Evolutionary conservation across 2,888 invertebrate genomes (phyloP), one percentile per base, ranked within the genome.

Genomic region (Eristalinus sepulchralis): DNA sequence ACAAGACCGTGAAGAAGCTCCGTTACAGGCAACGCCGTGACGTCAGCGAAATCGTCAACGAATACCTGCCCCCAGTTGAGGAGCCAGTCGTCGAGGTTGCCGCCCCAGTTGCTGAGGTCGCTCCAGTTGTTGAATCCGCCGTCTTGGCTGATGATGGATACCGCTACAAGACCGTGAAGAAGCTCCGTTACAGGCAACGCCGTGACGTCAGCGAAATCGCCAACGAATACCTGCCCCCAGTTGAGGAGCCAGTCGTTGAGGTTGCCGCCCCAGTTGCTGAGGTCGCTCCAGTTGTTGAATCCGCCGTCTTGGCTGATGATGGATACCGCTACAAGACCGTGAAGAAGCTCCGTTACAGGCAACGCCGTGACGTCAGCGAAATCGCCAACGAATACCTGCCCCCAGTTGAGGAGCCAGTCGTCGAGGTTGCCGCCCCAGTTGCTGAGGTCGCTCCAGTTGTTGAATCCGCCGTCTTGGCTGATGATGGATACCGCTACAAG

Each of bases 321-420:
- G 85, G 17, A 0, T 90, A 90, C 88, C 90, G 90, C 20, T 90
- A 90, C 90, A 90, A 90, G 88, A 89, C 90, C 0, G 88, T 90
- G 39, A 90, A 90, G 62, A 73, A 73, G 1, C 89, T 88, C 22
- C 78, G 67, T 13, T 57, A 33, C 8, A 31, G 76, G 20, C 89
- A 60, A 78, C 89, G 88, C 72, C 89, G 90, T 88, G 90, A 90
- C 75, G 90, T 89, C 1, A 89, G 9, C 36, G 91, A 91, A 76
- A 1, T 83, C 27, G 73, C 22, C 62, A 80, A 73, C 24, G 90
- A 91, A 17, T 89, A 89, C 77, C 78, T 89, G 78, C 89, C 89
- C 70, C 17, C 47, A 68, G 72, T 88, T 1, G 88, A 66, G 72
- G 84, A 81, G 1, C 85, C 88, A 1, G 73, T 68, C 17, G 77